Conservation (phyloP, 1,140 invertebrate genomes). For the Parapsyche elsis region DNA sequence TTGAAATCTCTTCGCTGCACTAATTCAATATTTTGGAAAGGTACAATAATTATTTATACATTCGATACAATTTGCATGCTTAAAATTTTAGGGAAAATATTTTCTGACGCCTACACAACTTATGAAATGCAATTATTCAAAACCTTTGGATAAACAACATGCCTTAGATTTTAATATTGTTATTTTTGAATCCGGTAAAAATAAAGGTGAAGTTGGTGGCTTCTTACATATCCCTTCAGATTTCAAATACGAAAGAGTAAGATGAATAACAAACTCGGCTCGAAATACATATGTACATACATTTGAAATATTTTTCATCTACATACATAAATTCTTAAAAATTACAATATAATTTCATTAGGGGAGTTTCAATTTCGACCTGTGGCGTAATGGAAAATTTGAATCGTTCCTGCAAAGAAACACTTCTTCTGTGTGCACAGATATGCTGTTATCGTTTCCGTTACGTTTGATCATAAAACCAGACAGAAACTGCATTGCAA, state of each 20-base stretch:
- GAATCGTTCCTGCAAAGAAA: neutral
- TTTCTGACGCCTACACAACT: neutral
- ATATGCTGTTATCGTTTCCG: neutral
- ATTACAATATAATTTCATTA: neutral
- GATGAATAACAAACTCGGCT: no score
- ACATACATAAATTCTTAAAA: neutral
- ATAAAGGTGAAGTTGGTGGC: neutral
- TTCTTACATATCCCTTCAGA: neutral
- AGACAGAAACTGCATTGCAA: constrained; percentile 4
- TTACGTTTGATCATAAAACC: neutral
- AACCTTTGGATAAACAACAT: neutral
- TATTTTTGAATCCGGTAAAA: neutral
- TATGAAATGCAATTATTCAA: neutral
- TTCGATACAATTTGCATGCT: neutral
- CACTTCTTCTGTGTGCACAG: neutral
- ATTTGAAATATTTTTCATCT: no score
- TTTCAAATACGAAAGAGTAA: neutral
- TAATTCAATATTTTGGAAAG: no score
- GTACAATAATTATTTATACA: no score
- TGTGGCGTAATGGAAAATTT: neutral
- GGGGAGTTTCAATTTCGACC: neutral
- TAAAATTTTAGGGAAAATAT: constrained; percentile 2
- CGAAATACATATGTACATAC: no score
- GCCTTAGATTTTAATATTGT: neutral
- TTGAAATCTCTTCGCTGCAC: neutral